Percentiles rank a stretch among this genome's conserved stretches.
These are phyloP conservation scores for Peucedramus taeniatus DNA, from an alignment of 2,113 vertebrate genomes.

Conservation along the genomic window DNA sequence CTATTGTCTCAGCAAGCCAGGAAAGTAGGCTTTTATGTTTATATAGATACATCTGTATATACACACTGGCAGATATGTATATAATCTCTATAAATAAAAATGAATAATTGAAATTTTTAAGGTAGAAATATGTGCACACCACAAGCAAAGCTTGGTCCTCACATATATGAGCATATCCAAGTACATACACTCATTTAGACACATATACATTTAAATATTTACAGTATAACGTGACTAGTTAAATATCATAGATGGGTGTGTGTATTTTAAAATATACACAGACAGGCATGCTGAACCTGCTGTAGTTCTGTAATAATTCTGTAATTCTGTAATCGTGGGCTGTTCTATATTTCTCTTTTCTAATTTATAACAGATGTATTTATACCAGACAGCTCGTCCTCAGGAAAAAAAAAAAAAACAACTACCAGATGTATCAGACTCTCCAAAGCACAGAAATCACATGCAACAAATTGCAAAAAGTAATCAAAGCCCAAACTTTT, in stretches of 20 bases:
- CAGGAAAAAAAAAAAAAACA: background rate
- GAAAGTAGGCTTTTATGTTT: background rate
- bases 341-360: background rate
- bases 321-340: background rate
- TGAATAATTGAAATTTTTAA: background rate
- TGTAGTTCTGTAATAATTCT: background rate
- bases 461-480: constrained; percentile 29
- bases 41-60: background rate
- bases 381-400: background rate
- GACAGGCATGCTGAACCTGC: background rate
- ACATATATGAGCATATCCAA: background rate
- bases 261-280: background rate
- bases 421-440: background rate
- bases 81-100: background rate
- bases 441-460: constrained; percentile 4
- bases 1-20: constrained; percentile 26
- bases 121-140: background rate
- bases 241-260: background rate
- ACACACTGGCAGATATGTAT: background rate
- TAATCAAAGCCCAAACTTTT: background rate
- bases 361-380: background rate
- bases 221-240: background rate
- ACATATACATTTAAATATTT: background rate
- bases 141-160: background rate
- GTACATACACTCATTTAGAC: background rate